Base-by-base conservation (phyloP, 2,113 vertebrate species). In the Perca fluviatilis region DNA sequence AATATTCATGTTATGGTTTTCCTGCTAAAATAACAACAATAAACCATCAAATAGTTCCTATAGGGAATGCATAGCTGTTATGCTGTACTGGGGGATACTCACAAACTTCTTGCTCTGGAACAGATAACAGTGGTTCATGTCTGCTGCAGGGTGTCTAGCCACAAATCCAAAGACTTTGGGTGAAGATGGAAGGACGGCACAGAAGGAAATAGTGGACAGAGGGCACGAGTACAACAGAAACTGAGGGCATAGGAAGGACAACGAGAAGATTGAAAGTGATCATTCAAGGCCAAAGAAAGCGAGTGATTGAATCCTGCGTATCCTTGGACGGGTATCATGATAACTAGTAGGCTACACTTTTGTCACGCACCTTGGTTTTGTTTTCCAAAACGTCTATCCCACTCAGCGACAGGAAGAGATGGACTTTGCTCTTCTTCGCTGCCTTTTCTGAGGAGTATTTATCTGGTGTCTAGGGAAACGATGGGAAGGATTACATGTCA, bases 71-170 rank as follows among this genome's bases (percentile, higher is more conserved):
- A 43, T 21, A 5, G 47, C 4, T 27, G 46, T 54, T 14, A 11
- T 16, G 19, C 51, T 8, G 1, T 3, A 2, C 14, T 6, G 10
- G 15, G 9, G 25, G 50, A 25, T 75, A 95, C 95, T 95, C 88
- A 95, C 95, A 93, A 95, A 94, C 64, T 64, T 94, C 36, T 73
- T 87, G 85, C 93, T 95, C 79, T 95, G 92, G 80, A 95, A 94
- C 80, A 96, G 73, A 53, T 95, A 96, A 58, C 95, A 96, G 91
- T 95, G 91, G 85, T 89, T 84, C 5, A 30, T 86, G 80, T 95
- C 89, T 0, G 87, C 73, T 0, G 93, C 94, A 3, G 93, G 95
- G 82, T 95, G 92, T 75, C 81, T 90, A 27, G 93, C 92, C 51
- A 96, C 90, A 25, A 95, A 96, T 46, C 95, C 95, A 7, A 95